Conservation (phyloP, 2,888 invertebrate species). For the Thyatira batis region DNA sequence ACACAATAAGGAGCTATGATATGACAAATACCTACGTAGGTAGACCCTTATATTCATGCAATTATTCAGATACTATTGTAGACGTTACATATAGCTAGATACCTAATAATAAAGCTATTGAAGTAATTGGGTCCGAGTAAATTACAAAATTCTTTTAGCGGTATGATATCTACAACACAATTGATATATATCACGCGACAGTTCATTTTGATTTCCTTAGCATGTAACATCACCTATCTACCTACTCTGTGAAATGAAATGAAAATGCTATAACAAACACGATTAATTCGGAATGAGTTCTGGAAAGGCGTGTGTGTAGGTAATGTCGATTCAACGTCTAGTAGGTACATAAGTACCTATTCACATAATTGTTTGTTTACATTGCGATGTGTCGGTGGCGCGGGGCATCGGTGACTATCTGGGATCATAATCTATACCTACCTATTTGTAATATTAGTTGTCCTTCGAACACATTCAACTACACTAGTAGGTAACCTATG, state of each 20-base stretch:
- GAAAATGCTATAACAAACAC: constrained; percentile 61
- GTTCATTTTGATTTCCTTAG: constrained; percentile 73
- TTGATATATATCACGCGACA: constrained; percentile 65
- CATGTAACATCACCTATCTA: constrained; percentile 33
- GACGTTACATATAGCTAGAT: background rate
- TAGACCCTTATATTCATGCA: too few species aligned
- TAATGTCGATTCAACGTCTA: constrained; percentile 42
- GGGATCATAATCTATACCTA: background rate
- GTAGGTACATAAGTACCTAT: constrained; percentile 10
- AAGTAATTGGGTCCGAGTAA: constrained; percentile 45
- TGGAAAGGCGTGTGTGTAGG: constrained; percentile 35
- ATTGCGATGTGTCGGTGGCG: constrained; percentile 24
- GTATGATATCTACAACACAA: constrained; percentile 38
- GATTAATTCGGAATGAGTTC: constrained; percentile 61
- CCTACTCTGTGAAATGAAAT: constrained; percentile 56
- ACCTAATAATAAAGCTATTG: constrained; percentile 45
- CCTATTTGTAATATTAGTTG: background rate
- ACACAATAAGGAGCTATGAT: too few species aligned
- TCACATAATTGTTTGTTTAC: constrained; percentile 52
- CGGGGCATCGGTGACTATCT: constrained; percentile 17
- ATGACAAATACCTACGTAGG: too few species aligned
- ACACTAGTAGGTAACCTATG: too few species aligned
- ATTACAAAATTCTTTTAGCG: constrained; percentile 59
- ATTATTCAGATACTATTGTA: too few species aligned
- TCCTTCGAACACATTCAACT: background rate